These are phyloP conservation scores for Coenonympha glycerion DNA, from an alignment of 2,888 invertebrate species.

Conservation along the genomic window DNA sequence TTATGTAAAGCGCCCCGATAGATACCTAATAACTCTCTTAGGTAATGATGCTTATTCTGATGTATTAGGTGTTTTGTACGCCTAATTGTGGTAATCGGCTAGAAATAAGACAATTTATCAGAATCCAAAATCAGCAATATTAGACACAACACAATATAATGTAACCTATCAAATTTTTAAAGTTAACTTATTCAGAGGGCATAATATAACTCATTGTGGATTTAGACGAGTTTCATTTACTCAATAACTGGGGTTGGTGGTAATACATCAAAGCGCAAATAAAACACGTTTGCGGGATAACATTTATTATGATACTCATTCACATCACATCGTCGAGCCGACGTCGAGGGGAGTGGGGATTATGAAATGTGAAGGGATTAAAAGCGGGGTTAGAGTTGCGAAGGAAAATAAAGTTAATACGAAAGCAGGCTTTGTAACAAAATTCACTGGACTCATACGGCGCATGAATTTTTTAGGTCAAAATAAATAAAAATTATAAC, in stretches of 20 bases:
- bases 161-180: too few relatives aligned
- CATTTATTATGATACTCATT: constrained; percentile 65
- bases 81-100: too few relatives aligned
- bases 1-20: too few relatives aligned
- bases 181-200: too few relatives aligned
- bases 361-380: constrained; percentile 42
- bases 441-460: constrained; percentile 37
- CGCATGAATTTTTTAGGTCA: not conserved
- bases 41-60: too few relatives aligned
- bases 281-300: constrained; percentile 63
- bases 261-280: constrained; percentile 55
- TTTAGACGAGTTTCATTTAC: too few relatives aligned
- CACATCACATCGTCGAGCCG: constrained; percentile 42
- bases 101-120: too few relatives aligned
- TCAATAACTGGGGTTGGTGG: constrained; percentile 30
- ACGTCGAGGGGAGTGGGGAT: constrained; percentile 43
- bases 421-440: constrained; percentile 43
- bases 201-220: too few relatives aligned
- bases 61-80: too few relatives aligned
- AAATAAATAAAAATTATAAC: not conserved
- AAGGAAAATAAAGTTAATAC: constrained; percentile 48
- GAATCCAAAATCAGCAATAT: too few relatives aligned
- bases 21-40: too few relatives aligned
- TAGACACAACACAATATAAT: too few relatives aligned
- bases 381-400: constrained; percentile 48